Percentiles rank a stretch among this genome's conserved stretches.
These are phyloP conservation scores for Arvicanthis niloticus DNA, from an alignment of 2,113 vertebrate genomes.

Conservation along the genomic window DNA sequence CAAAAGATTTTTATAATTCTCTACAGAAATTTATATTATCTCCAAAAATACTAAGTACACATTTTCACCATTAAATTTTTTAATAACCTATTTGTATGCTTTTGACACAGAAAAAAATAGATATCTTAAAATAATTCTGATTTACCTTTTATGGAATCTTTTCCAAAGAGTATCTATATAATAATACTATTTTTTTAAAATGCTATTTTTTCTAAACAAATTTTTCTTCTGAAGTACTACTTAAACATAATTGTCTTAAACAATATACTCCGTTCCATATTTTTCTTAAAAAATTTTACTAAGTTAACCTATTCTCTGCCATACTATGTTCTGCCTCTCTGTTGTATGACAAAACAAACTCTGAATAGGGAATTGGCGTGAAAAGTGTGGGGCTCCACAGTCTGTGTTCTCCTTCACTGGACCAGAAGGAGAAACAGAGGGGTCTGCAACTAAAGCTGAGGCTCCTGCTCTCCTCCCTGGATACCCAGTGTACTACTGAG, in stretches of 20 bases:
- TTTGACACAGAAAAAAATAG: neutral
- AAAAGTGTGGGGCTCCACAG: too few species aligned
- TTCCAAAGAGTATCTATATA: neutral
- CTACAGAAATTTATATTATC: neutral
- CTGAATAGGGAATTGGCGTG: too few species aligned
- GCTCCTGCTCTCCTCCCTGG: too few species aligned
- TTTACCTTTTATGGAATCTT: constrained; percentile 10
- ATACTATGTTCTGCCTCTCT: too few species aligned
- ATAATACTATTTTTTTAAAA: neutral
- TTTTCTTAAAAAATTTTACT: neutral
- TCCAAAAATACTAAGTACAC: neutral
- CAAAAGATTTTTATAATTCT: neutral
- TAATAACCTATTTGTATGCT: neutral
- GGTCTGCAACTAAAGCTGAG: too few species aligned
- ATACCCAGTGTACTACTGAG: too few species aligned
- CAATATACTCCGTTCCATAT: neutral
- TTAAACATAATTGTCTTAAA: constrained; percentile 32
- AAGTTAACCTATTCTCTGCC: neutral
- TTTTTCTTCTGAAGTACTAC: neutral
- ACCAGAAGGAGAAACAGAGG: too few species aligned
- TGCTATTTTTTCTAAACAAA: neutral
- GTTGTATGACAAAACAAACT: too few species aligned
- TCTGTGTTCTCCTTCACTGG: too few species aligned
- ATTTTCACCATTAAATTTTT: neutral
- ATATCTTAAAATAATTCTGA: constrained; percentile 6